phyloP scores from a whole-genome alignment of 2,113 vertebrate species.

The Egretta garzetta region DNA sequence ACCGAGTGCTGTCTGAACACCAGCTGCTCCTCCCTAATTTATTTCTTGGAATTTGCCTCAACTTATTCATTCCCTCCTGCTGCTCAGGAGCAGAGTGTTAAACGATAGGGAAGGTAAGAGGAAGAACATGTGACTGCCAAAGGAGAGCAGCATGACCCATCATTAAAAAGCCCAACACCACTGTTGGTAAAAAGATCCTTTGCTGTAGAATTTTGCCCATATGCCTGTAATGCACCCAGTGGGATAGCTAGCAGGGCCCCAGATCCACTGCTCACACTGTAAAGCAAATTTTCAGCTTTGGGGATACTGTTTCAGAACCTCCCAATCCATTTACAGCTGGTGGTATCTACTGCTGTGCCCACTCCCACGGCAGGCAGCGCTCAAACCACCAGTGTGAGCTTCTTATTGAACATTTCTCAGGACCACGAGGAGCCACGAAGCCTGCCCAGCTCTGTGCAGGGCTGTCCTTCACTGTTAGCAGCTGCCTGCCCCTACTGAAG shows the following conservation, averaged over 20 bases:
- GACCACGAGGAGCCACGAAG: background rate
- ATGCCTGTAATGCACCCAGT: background rate
- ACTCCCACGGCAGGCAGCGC: rapidly evolving
- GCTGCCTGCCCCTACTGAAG: background rate
- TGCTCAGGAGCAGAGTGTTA: background rate
- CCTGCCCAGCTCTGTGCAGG: background rate
- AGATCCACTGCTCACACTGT: background rate
- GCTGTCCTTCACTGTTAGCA: too few species aligned
- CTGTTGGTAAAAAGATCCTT: background rate
- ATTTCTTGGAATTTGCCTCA: background rate
- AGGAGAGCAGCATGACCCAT: background rate
- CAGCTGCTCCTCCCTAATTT: background rate
- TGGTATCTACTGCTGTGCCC: background rate
- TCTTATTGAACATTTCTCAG: background rate
- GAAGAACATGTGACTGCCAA: background rate
- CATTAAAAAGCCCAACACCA: background rate
- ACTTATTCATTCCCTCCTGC: background rate
- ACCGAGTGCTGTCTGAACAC: background rate
- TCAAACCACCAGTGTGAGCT: background rate
- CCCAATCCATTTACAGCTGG: background rate
- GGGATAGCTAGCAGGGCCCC: background rate
- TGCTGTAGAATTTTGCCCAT: background rate
- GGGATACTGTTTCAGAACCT: background rate
- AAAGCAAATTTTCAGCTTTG: background rate
- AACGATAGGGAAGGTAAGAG: background rate